phyloP scores from a whole-genome alignment of 2,888 invertebrate species.

The Coelinius sp. region DNA sequence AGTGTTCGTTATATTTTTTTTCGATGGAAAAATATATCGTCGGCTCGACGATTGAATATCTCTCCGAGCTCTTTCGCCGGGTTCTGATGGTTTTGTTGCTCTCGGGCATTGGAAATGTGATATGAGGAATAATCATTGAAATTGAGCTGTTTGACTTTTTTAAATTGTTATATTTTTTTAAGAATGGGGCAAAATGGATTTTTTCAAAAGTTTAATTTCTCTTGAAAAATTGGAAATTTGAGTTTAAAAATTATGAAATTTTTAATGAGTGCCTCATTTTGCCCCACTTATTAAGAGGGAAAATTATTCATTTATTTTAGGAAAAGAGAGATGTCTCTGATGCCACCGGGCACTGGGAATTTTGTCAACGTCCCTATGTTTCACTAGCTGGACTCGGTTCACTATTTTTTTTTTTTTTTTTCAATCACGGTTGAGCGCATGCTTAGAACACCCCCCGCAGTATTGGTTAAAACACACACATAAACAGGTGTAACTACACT shows the following conservation, averaged over 20 bases:
- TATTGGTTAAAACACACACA: conserved; percentile 42
- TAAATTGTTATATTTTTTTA: too few relatives aligned
- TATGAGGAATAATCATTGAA: not conserved
- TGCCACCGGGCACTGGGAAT: conserved; percentile 28
- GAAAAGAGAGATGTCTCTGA: conserved; percentile 11
- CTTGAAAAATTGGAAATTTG: not conserved
- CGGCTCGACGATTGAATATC: conserved; percentile 12
- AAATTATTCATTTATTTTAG: not conserved
- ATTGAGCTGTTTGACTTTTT: too few relatives aligned
- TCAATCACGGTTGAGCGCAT: conserved; percentile 40
- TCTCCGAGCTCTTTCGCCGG: not conserved
- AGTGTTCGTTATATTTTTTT: not conserved
- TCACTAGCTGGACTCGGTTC: conserved; percentile 36
- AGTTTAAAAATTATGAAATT: not conserved
- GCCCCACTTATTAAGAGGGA: not conserved
- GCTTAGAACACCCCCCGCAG: conserved; percentile 44
- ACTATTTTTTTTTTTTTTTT: too few relatives aligned
- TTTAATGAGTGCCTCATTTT: not conserved
- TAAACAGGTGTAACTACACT: conserved; percentile 31
- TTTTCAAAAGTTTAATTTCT: not conserved
- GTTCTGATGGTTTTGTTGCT: not conserved
- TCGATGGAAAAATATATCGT: not conserved
- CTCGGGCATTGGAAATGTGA: not conserved
- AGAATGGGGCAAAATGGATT: too few relatives aligned
- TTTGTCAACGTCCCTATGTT: conserved; percentile 43